Evolutionary conservation across 2,888 invertebrate species (phyloP), one percentile per base, ranked within the genome.

Genomic region (Calameuta filiformis): DNA sequence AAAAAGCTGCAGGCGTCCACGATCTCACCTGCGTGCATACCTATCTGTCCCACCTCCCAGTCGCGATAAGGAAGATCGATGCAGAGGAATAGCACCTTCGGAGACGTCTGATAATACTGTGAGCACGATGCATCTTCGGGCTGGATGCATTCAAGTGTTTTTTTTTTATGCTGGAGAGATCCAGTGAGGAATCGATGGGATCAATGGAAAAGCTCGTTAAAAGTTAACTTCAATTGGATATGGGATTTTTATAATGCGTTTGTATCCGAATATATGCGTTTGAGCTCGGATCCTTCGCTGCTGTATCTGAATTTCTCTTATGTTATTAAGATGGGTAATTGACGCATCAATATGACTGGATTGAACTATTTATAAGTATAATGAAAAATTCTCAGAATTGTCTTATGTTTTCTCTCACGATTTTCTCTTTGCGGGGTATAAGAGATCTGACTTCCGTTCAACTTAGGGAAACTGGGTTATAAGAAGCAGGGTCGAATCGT

Each of bases 1-100:
- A 73, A 30, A 77, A 68, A 73, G 73, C 68, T 68, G 69, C 73
- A 77, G 77, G 77, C 77, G 75, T 69, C 69, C 73, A 71, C 69
- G 74, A 74, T 74, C 74, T 69, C 69, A 74, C 77, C 69, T 69
- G 77, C 73, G 69, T 75, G 73, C 56, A 77, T 73, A 56, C 56
- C 56, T 56, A 56, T 56, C 56, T 56, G 56, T 56, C 56, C 56
- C 56, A 56, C 23, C 56, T 56, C 23, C 31, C 71, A 34, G 33
- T 33, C 71, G 71, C 31, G 71, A 71, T 71, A 71, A 71, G 71
- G 71, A 71, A 71, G 71, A 71, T 71, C 71, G 71, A 71, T 71
- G 71, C 71, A 34, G 31, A 34, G 71, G 71, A 71, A 71, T 71
- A 71, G 31, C 12, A 71, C 31, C 56, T 56, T 56, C 23, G 23